Evolutionary conservation across 2,113 vertebrate genomes (phyloP).

Genomic region (Xenopus tropicalis): DNA sequence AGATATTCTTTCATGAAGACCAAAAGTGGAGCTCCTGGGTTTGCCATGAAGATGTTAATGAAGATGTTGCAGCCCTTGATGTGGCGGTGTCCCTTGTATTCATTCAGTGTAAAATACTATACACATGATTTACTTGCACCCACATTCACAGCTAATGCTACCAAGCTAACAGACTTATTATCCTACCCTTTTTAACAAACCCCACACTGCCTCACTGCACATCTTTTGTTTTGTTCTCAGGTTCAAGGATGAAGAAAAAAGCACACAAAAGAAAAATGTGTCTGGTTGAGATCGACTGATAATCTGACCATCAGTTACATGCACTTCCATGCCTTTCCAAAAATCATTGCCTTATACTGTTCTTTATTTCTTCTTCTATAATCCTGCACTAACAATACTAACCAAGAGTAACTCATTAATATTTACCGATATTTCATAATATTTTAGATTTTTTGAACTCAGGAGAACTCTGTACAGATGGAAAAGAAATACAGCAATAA

Average conservation of each 20-base stretch:
- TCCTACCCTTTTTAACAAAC: conserved; percentile 17
- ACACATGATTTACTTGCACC: neutral
- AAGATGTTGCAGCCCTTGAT: neutral
- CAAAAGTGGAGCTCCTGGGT: neutral
- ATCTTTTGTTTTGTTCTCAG: conserved; percentile 42
- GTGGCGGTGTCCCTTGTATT: no score
- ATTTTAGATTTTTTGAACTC: conserved; percentile 11
- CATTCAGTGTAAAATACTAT: neutral
- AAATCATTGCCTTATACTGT: neutral
- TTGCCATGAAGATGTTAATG: neutral
- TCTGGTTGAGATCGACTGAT: conserved; percentile 35
- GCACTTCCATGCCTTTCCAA: conserved; percentile 11
- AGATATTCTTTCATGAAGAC: no score
- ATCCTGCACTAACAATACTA: conserved; percentile 36
- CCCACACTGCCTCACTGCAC: conserved; percentile 40
- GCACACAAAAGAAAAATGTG: conserved; percentile 36
- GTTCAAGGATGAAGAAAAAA: conserved; percentile 38
- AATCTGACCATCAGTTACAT: conserved; percentile 24
- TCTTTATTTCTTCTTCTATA: conserved; percentile 10
- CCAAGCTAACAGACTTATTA: neutral
- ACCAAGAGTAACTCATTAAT: conserved; percentile 21
- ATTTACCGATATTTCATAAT: conserved; percentile 15
- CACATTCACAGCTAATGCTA: neutral
- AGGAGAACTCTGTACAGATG: neutral
- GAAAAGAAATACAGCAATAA: no score